Percentiles rank a stretch among this genome's conserved stretches.
These are phyloP conservation scores for Muntiacus reevesi DNA, from an alignment of 2,113 vertebrate genomes.

Conservation along the genomic window DNA sequence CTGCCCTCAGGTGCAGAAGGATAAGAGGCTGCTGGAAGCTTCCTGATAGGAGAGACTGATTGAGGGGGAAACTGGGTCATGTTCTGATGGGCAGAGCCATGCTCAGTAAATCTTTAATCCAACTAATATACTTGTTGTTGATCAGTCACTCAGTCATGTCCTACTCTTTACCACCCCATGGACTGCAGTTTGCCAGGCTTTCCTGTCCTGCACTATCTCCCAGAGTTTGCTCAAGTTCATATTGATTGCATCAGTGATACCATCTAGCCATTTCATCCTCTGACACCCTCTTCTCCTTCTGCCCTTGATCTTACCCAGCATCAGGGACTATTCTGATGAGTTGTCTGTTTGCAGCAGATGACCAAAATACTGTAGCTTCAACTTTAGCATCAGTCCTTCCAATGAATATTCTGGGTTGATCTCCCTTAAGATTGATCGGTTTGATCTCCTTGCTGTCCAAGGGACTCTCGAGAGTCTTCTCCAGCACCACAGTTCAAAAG, in stretches of 20 bases:
- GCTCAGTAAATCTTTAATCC: background rate
- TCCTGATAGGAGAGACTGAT: background rate
- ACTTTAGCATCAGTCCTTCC: background rate
- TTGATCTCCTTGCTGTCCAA: background rate
- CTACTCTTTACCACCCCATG: background rate
- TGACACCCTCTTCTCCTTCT: background rate
- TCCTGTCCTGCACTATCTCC: background rate
- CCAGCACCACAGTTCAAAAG: background rate
- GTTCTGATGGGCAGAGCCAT: background rate
- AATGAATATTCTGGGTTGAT: background rate
- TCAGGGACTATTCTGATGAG: background rate
- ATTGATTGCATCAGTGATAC: background rate
- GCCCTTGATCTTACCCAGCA: background rate
- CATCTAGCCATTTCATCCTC: background rate
- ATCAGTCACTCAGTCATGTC: background rate
- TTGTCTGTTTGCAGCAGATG: background rate
- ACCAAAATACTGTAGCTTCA: background rate
- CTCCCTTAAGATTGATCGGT: accelerated
- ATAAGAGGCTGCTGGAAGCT: background rate
- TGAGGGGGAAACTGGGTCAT: background rate
- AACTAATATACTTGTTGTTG: background rate
- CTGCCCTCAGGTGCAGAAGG: background rate
- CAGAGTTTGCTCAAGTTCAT: background rate
- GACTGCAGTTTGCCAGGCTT: background rate
- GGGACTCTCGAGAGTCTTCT: background rate